Conservation (phyloP, 2,888 invertebrate species). For the Andrena dorsata region DNA sequence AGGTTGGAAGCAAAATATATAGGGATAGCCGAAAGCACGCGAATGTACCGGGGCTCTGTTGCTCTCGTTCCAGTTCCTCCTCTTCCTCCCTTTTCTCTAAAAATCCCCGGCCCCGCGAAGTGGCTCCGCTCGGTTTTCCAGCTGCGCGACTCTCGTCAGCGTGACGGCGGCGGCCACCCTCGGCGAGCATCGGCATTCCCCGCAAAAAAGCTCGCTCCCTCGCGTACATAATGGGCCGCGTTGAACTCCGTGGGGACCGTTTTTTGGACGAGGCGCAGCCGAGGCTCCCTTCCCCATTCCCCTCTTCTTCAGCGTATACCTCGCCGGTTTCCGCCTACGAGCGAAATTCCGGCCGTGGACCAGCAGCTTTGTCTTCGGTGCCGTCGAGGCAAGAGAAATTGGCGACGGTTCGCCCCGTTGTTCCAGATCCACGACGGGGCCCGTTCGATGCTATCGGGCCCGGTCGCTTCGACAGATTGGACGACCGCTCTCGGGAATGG, state of each 20-base stretch:
- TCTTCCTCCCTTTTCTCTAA: conserved; percentile 46
- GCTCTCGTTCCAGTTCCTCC: conserved; percentile 46
- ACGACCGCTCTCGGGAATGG: conserved; percentile 34
- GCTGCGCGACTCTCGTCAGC: conserved; percentile 84
- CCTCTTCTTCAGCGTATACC: conserved; percentile 36
- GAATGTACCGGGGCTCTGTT: conserved; percentile 55
- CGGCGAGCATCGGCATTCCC: conserved; percentile 76
- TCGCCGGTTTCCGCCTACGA: conserved; percentile 69
- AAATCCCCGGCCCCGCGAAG: conserved; percentile 48
- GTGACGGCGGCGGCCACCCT: conserved; percentile 82
- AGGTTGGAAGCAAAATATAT: conserved; percentile 78
- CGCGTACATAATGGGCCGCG: conserved; percentile 76
- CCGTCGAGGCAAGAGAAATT: conserved; percentile 61
- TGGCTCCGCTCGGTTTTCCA: conserved; percentile 78
- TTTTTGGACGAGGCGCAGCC: conserved; percentile 55
- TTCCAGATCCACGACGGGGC: conserved; percentile 43
- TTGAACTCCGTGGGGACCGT: conserved; percentile 64
- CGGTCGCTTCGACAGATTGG: conserved; percentile 57
- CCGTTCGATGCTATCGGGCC: conserved; percentile 61
- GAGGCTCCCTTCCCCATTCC: conserved; percentile 24
- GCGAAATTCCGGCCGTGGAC: conserved; percentile 61
- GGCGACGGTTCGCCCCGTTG: conserved; percentile 44
- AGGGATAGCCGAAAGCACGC: conserved; percentile 70
- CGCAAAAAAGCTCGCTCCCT: conserved; percentile 70
- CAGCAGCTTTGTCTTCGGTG: conserved; percentile 54